A percentile compares a stretch with the other conserved stretches of the same genome.
These are phyloP conservation scores for Columbina picui DNA, from an alignment of 2,113 vertebrate species.

Conservation along the genomic window DNA sequence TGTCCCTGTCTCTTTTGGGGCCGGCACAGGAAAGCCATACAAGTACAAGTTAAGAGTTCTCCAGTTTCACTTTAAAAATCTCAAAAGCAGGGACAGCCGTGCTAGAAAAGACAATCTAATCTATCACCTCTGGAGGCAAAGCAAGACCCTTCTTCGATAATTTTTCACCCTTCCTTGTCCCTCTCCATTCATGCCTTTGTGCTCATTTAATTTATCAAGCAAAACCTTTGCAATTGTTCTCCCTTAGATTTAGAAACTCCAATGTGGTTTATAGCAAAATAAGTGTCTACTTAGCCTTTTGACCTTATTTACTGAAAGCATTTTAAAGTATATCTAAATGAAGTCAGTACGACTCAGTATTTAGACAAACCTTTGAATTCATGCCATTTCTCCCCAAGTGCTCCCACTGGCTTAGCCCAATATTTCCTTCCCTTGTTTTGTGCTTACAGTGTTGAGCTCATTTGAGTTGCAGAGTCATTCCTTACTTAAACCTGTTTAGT, in stretches of 20 bases:
- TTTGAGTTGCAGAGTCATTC: background rate
- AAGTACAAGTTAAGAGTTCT: background rate
- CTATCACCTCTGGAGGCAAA: background rate
- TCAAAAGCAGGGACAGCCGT: background rate
- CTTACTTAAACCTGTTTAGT: background rate
- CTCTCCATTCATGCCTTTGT: background rate
- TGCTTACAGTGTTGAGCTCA: background rate
- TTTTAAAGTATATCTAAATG: background rate
- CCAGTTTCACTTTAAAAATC: background rate
- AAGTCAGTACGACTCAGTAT: background rate
- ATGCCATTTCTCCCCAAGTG: background rate
- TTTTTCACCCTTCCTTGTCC: background rate
- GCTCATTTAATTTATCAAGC: background rate
- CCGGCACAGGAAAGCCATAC: background rate
- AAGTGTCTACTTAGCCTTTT: conserved; percentile 1
- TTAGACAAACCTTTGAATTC: conserved; percentile 14
- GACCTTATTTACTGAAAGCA: conserved; percentile 22
- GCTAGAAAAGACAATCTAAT: background rate
- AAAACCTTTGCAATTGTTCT: background rate
- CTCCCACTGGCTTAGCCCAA: background rate
- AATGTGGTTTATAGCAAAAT: background rate
- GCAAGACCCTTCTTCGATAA: background rate
- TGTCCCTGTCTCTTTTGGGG: background rate
- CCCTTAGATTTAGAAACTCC: background rate
- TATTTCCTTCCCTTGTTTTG: background rate